phyloP scores from a whole-genome alignment of 37 sponge, comb jelly and placozoan genomes.

The Aplysina aerophoba region DNA sequence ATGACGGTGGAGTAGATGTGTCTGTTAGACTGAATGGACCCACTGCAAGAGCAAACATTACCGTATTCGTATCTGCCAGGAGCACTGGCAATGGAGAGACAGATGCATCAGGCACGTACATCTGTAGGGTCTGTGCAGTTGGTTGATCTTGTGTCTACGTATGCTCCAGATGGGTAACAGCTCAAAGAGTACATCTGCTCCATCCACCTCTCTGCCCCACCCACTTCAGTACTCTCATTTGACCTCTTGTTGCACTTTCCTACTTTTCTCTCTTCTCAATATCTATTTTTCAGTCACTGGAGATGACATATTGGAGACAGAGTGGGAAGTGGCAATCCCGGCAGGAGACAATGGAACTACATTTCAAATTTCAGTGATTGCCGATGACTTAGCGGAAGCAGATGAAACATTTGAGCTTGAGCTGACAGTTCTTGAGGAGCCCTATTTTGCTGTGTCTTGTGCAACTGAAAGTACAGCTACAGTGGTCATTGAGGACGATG shows the following conservation, averaged over 20 bases:
- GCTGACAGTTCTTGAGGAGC: neutral
- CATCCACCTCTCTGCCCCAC: neutral
- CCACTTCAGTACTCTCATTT: no score
- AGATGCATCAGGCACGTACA: conserved; percentile 6
- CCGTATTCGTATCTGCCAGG: neutral
- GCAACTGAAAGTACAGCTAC: neutral
- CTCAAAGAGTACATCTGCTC: no score
- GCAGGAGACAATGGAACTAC: neutral
- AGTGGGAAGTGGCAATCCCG: neutral
- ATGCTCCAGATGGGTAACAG: no score
- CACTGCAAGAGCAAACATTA: neutral
- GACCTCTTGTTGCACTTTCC: neutral
- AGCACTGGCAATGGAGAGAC: neutral
- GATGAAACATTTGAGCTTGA: conserved; percentile 1
- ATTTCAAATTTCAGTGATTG: neutral
- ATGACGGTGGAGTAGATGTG: conserved; percentile 12
- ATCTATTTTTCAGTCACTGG: neutral
- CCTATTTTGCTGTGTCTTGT: neutral
- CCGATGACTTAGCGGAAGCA: neutral
- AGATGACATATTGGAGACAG: neutral
- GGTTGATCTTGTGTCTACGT: no score
- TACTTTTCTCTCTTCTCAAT: neutral
- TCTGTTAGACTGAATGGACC: neutral
- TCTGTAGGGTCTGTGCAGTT: neutral
- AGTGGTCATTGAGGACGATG: conserved; percentile 21